Percentiles rank a stretch among this genome's conserved stretches.
Conservation (phyloP, 2,113 vertebrate genomes). For the Gymnorhina tibicen region DNA sequence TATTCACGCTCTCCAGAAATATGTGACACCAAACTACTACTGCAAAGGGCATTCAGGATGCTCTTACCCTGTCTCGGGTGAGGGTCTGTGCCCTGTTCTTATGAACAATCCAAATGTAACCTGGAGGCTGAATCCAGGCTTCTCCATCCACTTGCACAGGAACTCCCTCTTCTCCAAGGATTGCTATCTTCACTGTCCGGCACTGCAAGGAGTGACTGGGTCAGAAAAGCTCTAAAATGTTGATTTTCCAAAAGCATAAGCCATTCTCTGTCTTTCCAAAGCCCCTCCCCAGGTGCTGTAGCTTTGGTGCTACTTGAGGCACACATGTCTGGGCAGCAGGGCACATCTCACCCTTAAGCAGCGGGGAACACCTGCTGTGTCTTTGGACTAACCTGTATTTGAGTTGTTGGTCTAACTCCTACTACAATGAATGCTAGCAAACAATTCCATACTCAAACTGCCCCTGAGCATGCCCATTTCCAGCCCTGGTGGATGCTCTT, state of each 20-base stretch:
- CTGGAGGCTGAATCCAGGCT: conserved; percentile 95
- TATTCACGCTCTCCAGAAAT: neutral
- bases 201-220: conserved; percentile 74
- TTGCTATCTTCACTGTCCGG: conserved; percentile 94
- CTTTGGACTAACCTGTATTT: neutral
- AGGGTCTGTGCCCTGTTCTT: conserved; percentile 97
- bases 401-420: neutral
- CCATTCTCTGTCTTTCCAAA: neutral
- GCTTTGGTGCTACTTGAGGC: neutral
- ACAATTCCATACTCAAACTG: neutral
- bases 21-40: accelerated
- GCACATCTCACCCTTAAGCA: accelerated
- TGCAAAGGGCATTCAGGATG: neutral
- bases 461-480: neutral
- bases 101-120: conserved; percentile 94
- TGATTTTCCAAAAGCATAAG: neutral
- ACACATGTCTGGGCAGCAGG: neutral
- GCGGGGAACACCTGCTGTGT: neutral
- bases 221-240: neutral
- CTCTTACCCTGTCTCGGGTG: conserved; percentile 89
- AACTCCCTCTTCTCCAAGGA: conserved; percentile 94
- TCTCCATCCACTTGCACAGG: conserved; percentile 99
- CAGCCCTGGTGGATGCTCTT: neutral
- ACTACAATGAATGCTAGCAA: neutral
- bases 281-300: neutral